phyloP scores from a whole-genome alignment of 2,888 invertebrate genomes.

The Drosophila borborema region DNA sequence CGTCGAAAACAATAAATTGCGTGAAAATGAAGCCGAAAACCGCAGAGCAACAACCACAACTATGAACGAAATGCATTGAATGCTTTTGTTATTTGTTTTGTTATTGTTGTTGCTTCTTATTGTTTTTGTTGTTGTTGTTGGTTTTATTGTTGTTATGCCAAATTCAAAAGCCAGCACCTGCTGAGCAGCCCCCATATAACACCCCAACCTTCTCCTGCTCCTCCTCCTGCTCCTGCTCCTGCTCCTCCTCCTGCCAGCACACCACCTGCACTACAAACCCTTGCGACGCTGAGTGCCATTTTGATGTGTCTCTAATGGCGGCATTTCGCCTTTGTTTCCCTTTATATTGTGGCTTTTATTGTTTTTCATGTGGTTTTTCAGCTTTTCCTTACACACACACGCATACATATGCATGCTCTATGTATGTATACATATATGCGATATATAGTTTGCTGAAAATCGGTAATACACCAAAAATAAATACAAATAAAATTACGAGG shows the following conservation, averaged over 20 bases:
- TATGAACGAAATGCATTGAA: slow-evolving; percentile 68
- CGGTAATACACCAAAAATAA: slow-evolving; percentile 18
- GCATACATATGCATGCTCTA: slow-evolving; percentile 10
- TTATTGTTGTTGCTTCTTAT: slow-evolving; percentile 19
- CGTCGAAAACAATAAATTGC: slow-evolving; percentile 62
- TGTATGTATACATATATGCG: neutral
- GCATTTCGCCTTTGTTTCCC: slow-evolving; percentile 73
- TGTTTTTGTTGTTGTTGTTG: slow-evolving; percentile 14
- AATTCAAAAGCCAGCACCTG: slow-evolving; percentile 45
- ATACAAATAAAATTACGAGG: slow-evolving; percentile 12
- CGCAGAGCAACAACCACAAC: slow-evolving; percentile 43
- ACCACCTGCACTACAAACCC: neutral
- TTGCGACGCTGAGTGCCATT: slow-evolving; percentile 66
- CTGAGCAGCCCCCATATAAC: neutral
- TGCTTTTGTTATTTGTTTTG: slow-evolving; percentile 43
- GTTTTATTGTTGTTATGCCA: slow-evolving; percentile 12
- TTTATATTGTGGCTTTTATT: slow-evolving; percentile 59
- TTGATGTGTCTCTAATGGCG: slow-evolving; percentile 78
- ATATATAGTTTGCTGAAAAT: slow-evolving; percentile 27
- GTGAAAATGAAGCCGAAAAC: slow-evolving; percentile 60
- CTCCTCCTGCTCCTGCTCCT: neutral
- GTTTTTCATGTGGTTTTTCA: slow-evolving; percentile 61
- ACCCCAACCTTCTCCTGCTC: neutral
- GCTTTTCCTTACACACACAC: slow-evolving; percentile 26
- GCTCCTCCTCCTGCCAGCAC: neutral